A percentile compares a stretch with the other conserved stretches of the same genome.
phyloP scores from a whole-genome alignment of 2,113 vertebrate genomes.

The Melanerpes formicivorus region DNA sequence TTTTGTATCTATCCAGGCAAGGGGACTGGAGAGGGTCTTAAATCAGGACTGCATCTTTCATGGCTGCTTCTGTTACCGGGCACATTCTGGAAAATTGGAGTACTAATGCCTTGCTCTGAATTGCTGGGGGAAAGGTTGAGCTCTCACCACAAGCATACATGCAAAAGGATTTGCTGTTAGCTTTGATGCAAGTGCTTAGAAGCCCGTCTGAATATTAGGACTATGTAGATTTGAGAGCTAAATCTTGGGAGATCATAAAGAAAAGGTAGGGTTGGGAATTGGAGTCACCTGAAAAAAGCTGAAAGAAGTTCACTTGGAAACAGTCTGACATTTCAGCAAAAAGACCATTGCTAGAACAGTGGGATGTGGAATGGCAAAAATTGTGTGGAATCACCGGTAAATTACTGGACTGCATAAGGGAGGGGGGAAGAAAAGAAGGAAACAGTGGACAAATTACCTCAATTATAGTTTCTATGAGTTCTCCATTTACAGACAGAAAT shows the following conservation, averaged over 20 bases:
- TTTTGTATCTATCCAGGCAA: neutral
- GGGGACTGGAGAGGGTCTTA: neutral
- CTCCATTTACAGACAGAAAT: neutral
- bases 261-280: neutral
- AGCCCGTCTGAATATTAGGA: neutral
- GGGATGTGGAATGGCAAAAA: neutral
- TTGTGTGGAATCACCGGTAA: neutral
- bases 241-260: neutral
- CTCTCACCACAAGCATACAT: neutral
- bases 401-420: neutral
- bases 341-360: neutral
- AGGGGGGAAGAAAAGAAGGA: neutral
- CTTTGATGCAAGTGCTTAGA: neutral
- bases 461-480: neutral
- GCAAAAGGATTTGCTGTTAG: neutral
- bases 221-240: neutral
- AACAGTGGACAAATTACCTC: neutral
- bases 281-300: neutral
- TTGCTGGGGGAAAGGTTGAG: neutral
- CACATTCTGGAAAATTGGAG: fast-evolving
- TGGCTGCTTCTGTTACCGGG: neutral
- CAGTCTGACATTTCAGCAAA: neutral
- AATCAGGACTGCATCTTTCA: neutral
- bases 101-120: neutral
- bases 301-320: neutral